Evolutionary conservation across 1,140 invertebrate species (phyloP).

Genomic region (Berghia stephanieae): DNA sequence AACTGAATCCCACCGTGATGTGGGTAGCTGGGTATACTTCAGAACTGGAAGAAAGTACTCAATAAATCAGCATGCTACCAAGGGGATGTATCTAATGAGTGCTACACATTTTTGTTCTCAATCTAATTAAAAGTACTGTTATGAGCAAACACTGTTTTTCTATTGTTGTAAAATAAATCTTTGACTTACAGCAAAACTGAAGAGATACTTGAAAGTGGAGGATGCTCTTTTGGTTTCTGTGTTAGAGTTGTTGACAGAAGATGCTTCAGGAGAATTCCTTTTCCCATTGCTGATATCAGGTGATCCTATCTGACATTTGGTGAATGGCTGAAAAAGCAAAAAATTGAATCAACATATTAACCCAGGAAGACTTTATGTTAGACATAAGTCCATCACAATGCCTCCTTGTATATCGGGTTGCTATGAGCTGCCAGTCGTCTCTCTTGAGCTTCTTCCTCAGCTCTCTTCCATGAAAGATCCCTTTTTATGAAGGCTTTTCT

Average conservation of each 20-base stretch:
- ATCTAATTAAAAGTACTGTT: neutral
- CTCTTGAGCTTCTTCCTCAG: too few species aligned
- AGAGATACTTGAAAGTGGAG: conserved; percentile 32
- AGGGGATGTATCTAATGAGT: too few species aligned
- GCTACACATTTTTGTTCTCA: neutral
- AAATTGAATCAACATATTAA: neutral
- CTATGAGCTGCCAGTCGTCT: too few species aligned
- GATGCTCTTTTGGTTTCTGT: conserved; percentile 26
- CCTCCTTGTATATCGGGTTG: too few species aligned
- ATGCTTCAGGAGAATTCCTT: too few species aligned
- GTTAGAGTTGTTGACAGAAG: too few species aligned
- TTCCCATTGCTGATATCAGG: conserved; percentile 38
- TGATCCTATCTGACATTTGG: conserved; percentile 68
- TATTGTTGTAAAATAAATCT: neutral
- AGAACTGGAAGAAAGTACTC: too few species aligned
- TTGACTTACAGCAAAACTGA: conserved; percentile 20
- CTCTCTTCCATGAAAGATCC: neutral
- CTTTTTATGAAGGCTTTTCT: neutral
- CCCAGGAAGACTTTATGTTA: neutral
- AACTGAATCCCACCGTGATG: too few species aligned
- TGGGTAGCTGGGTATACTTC: too few species aligned
- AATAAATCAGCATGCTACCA: too few species aligned
- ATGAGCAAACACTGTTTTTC: neutral
- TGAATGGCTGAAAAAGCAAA: conserved; percentile 66
- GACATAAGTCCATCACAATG: neutral